Base-by-base conservation (phyloP, 2,888 invertebrate species). In the Sturmia bella region DNA sequence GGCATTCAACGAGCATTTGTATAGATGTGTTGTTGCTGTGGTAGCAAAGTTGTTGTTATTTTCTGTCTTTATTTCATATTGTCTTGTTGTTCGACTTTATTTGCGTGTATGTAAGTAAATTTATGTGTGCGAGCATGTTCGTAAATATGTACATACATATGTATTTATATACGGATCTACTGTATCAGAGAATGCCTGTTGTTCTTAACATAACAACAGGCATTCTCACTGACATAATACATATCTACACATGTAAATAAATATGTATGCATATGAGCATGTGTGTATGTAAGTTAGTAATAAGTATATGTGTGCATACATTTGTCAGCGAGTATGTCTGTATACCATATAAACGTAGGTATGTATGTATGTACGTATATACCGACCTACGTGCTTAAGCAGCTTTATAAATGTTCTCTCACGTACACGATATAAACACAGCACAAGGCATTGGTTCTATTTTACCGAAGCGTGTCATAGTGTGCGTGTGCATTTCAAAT, bases 1-100 rank as follows among this genome's bases (percentile, higher is more conserved):
- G 86, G 87, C 87, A 85, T 88, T 66, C 80, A 83, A 87, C 84
- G 88, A 86, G 87, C 87, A 85, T 85, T 86, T 87, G 86, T 82
- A 52, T 70, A 85, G 85, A 87, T 72, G 57, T 61, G 70, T 73
- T 72, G 80, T 72, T 84, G 80, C 77, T 85, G 83, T 83, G 63
- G 73, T 63, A 75, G 75, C 75, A 68, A 17, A n/a, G n/a, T 57
- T 12, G 48, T 66, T 48, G 61, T 69, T 43, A 74, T 57, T 76
- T 72, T 63, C 54, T 68, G 15, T 86, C 84, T 66, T 37, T 17
- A 39, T 74, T 64, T 37, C 17, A 64, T 15, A 45, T 21, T 21
- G 63, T 32, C 41, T 56, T 57, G 48, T 56, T 74, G 24, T 64
- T 45, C 56, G 56, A 64, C 48, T 64, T 39, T 63, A 64, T 66